Percentiles rank a stretch among this genome's conserved stretches.
phyloP scores from a whole-genome alignment of 2,113 vertebrate species.

The Romanogobio albipinnatus region DNA sequence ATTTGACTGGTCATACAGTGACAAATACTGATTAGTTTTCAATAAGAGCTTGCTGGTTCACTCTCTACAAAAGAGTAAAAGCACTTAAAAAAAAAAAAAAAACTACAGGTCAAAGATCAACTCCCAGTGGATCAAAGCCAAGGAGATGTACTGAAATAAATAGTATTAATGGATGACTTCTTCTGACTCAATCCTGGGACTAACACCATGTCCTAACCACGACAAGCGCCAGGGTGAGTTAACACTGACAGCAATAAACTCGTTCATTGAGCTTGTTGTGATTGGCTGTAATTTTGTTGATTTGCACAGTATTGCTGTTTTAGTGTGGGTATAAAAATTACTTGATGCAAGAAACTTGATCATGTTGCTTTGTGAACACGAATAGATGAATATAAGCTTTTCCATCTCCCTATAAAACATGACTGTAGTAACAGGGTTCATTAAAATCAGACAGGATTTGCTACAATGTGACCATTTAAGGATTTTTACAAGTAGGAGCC shows the following conservation, averaged over 20 bases:
- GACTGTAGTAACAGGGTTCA: constrained; percentile 25
- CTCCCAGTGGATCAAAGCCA: constrained; percentile 38
- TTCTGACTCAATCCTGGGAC: background rate
- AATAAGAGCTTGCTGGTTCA: no score
- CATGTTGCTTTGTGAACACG: background rate
- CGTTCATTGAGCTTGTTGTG: background rate
- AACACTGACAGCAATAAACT: background rate
- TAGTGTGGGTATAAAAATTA: background rate
- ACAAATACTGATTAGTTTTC: constrained; percentile 45
- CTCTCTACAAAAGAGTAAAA: no score
- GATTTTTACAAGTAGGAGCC: constrained; percentile 67
- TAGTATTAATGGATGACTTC: constrained; percentile 30
- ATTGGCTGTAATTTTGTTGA: background rate
- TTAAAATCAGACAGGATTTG: constrained; percentile 49
- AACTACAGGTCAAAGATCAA: constrained; percentile 64
- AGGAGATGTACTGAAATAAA: constrained; percentile 54
- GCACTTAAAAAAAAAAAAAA: constrained; percentile 44
- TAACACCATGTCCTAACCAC: background rate
- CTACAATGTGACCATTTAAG: constrained; percentile 75
- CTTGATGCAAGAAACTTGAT: background rate
- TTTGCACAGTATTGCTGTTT: background rate
- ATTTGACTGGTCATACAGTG: background rate
- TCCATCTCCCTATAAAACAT: constrained; percentile 55
- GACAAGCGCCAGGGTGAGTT: background rate
- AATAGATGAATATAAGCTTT: constrained; percentile 52